phyloP scores from a whole-genome alignment of 2,797 vertebrate genomes.

The Discoglossus pictus region DNA sequence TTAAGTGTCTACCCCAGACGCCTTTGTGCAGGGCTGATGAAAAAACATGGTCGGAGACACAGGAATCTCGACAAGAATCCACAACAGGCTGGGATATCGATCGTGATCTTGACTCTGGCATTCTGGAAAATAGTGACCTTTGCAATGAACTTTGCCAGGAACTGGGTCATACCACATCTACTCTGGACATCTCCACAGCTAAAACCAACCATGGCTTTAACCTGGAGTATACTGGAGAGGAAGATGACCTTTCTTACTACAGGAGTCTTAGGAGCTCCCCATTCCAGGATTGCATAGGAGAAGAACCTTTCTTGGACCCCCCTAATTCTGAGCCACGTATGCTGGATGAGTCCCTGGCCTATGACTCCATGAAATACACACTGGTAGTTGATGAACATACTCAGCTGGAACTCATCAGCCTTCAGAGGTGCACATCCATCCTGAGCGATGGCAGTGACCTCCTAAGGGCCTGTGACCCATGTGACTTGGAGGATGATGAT shows the following conservation, averaged over 20 bases:
- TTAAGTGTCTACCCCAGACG: fast-evolving
- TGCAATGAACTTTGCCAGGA: conserved; percentile 58
- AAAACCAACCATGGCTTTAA: conserved; percentile 87
- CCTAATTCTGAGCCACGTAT: conserved; percentile 60
- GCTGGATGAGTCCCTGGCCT: conserved; percentile 86
- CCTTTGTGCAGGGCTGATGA: neutral
- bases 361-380: conserved; percentile 96
- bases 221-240: conserved; percentile 80
- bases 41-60: conserved; percentile 31
- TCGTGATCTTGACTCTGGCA: conserved; percentile 52
- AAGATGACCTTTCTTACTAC: conserved; percentile 68
- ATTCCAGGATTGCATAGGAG: conserved; percentile 69
- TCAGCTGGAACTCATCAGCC: conserved; percentile 92
- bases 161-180: conserved; percentile 68
- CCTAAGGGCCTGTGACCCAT: conserved; percentile 79
- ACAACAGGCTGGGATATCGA: conserved; percentile 38
- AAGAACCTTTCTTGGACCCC: conserved; percentile 66
- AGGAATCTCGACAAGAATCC: conserved; percentile 31
- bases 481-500: conserved; percentile 72
- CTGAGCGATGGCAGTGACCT: conserved; percentile 88
- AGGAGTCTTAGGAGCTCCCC: conserved; percentile 62
- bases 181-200: conserved; percentile 77
- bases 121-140: conserved; percentile 55
- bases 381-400: conserved; percentile 98
- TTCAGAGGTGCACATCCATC: conserved; percentile 89